Evolutionary conservation across 2,113 vertebrate genomes (phyloP), one percentile per base, ranked within the genome.

Genomic region (Caretta caretta): DNA sequence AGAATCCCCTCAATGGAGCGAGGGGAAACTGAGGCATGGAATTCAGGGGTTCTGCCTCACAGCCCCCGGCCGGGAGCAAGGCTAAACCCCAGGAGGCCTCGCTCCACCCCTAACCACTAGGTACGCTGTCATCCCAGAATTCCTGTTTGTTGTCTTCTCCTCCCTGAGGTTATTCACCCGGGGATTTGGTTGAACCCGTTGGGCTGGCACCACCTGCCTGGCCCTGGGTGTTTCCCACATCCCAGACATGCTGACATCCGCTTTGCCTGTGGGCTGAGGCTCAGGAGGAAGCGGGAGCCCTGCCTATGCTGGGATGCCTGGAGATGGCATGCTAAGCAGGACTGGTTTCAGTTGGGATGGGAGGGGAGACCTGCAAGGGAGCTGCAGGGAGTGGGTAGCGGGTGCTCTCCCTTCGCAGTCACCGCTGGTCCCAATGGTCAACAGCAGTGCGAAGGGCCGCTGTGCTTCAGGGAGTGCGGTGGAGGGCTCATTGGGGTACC

Each of bases 81-180:
- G 29, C 24, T 12, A 42, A 38, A 56, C 11, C 51, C 83, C 42
- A 75, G 35, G 62, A 46, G 22, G 46, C 46, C 22, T 14, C 31
- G 3, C 31, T 29, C 54, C 83, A 25, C 48, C 83, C 24, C 69
- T 50, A 81, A 88, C 91, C 79, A 88, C 35, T 22, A 48, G 78
- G 69, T 50, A 62, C 13, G 13, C 49, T 57, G 48, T 35, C 38
- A 9, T 20, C 4, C 48, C 53, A 25, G 53, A 69, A 54, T 69
- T 65, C 91, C 91, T 88, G 91, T 92, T 92, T 88, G 91, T 80
- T 88, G 9, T 54, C 86, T 92, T 75, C 89, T n/a, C 57, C n/a
- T 38, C 62, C 76, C 83, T 56, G 38, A 62, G 69, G 65, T 48
- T 83, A 78, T n/a, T 59, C 65, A 62, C 57, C 78, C 90, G 35